Percentiles rank a stretch among this genome's conserved stretches.
These are phyloP conservation scores for Eucidaris tribuloides DNA, from an alignment of 35 echinoderm and acorn worm species.

Conservation along the genomic window DNA sequence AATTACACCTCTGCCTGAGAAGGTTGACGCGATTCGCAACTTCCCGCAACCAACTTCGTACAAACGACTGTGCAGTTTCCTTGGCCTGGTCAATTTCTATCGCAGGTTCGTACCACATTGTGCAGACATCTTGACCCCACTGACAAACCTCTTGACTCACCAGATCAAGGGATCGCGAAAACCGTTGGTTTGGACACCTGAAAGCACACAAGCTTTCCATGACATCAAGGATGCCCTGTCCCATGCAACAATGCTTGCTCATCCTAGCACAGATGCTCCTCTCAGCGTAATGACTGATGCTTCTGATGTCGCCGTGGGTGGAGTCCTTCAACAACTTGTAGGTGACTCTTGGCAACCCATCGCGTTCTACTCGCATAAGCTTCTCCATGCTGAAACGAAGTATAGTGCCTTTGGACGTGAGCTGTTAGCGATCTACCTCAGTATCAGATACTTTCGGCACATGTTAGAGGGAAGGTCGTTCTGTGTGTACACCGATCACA, in stretches of 20 bases:
- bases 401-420: slow-evolving; percentile 50
- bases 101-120: slow-evolving; percentile 46
- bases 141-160: slow-evolving; percentile 22
- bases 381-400: not conserved
- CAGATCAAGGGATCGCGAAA: not conserved
- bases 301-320: slow-evolving; percentile 50
- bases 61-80: slow-evolving; percentile 6
- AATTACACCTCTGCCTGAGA: slow-evolving; percentile 33
- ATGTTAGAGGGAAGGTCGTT: slow-evolving; percentile 37
- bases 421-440: slow-evolving; percentile 40
- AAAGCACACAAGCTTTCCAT: not conserved
- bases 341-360: slow-evolving; percentile 27
- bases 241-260: slow-evolving; percentile 29
- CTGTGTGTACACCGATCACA: slow-evolving; percentile 39
- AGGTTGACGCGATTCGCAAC: slow-evolving; percentile 39
- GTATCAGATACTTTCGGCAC: slow-evolving; percentile 40
- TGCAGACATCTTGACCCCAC: slow-evolving; percentile 22
- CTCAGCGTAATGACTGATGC: slow-evolving; percentile 34
- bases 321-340: slow-evolving; percentile 42
- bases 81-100: slow-evolving; percentile 71
- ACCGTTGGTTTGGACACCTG: not conserved
- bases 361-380: slow-evolving; percentile 37
- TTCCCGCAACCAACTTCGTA: slow-evolving; percentile 30
- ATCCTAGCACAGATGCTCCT: slow-evolving; percentile 5
- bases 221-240: slow-evolving; percentile 15